Conservation (phyloP, 2,888 invertebrate species). For the Leucoma salicis region DNA sequence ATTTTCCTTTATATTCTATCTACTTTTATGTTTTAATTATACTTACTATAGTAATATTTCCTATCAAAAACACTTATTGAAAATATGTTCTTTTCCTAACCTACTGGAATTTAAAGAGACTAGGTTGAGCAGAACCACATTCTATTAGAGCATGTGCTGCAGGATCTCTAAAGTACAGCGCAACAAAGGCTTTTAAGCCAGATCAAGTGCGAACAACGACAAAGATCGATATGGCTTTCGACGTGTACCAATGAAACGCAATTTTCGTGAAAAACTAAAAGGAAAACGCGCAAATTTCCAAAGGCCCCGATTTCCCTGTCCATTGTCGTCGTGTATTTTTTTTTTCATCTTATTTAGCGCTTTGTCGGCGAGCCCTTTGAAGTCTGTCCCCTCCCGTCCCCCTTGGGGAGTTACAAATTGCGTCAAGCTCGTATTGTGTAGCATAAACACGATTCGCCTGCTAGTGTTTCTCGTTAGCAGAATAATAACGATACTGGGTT, state of each 20-base stretch:
- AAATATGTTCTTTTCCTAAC: too few relatives aligned
- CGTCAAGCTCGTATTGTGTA: slow-evolving; percentile 68
- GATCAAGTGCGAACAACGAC: slow-evolving; percentile 22
- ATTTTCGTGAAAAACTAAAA: slow-evolving; percentile 61
- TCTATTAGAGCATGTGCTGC: too few relatives aligned
- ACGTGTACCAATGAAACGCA: slow-evolving; percentile 42
- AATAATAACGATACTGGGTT: slow-evolving; percentile 24
- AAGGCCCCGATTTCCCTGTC: slow-evolving; percentile 74
- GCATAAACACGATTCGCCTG: slow-evolving; percentile 65
- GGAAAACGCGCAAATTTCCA: slow-evolving; percentile 58
- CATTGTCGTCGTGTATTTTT: slow-evolving; percentile 71
- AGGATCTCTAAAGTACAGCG: too few relatives aligned
- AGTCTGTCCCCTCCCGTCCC: slow-evolving; percentile 54
- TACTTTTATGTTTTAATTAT: too few relatives aligned
- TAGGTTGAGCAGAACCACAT: too few relatives aligned
- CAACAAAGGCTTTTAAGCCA: slow-evolving; percentile 24
- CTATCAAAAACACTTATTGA: too few relatives aligned
- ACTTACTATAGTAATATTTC: too few relatives aligned
- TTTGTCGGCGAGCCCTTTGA: slow-evolving; percentile 80
- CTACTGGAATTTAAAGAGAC: too few relatives aligned
- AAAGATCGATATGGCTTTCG: slow-evolving; percentile 47
- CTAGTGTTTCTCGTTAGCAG: slow-evolving; percentile 45
- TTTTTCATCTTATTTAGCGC: slow-evolving; percentile 81
- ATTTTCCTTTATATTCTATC: too few relatives aligned
- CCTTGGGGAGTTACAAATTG: slow-evolving; percentile 69